Conservation (phyloP, 2,797 vertebrate species). For the Gymnopithys bicolor region DNA sequence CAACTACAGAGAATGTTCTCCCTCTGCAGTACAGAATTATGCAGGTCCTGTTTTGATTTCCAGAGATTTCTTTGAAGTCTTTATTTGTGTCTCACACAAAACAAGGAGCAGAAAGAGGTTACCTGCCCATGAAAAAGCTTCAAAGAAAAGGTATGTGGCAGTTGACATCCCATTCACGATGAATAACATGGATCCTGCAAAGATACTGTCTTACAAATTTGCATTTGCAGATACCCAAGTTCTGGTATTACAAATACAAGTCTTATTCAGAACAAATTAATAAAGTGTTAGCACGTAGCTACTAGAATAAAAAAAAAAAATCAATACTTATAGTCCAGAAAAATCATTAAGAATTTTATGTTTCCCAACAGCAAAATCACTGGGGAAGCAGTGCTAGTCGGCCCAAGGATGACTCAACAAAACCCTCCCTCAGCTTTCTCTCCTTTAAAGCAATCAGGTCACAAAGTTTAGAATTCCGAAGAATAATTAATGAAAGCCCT, state of each 20-base stretch:
- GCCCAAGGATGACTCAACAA: not conserved
- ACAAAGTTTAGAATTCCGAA: not conserved
- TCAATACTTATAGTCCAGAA: not conserved
- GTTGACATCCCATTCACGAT: not conserved
- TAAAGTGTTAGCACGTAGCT: not conserved
- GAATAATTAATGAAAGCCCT: not conserved
- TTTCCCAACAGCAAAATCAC: not conserved
- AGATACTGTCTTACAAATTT: not conserved
- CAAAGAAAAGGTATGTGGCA: not conserved
- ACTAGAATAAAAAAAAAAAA: not conserved
- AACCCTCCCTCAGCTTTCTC: not conserved
- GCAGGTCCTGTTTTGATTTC: not conserved
- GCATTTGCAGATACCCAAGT: not conserved
- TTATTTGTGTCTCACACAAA: not conserved
- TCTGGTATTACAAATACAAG: not conserved
- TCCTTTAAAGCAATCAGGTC: not conserved
- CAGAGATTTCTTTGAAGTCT: not conserved
- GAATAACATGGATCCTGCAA: not conserved
- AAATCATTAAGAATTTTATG: not conserved
- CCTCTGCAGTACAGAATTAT: not conserved
- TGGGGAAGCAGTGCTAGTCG: not conserved
- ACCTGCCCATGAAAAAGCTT: not conserved
- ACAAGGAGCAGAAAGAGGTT: not conserved
- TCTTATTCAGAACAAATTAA: not conserved
- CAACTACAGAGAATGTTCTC: not conserved